Conservation (phyloP, 2,888 invertebrate species). For the Athalia rosae region DNA sequence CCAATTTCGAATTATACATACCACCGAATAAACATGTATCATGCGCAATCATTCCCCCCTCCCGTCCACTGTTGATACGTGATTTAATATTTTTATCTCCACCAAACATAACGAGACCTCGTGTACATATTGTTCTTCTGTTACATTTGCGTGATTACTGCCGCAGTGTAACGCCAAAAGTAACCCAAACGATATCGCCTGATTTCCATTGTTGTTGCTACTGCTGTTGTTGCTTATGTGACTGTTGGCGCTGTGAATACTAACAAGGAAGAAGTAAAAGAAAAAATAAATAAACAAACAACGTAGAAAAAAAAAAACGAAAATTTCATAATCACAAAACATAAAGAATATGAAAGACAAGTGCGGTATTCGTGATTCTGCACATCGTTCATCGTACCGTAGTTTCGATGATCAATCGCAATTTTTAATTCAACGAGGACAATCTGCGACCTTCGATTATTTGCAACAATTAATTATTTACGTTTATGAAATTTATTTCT, state of each 20-base stretch:
- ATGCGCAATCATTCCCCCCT: background rate
- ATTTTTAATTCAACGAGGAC: slow-evolving; percentile 22
- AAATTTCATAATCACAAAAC: background rate
- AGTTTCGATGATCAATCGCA: slow-evolving; percentile 16
- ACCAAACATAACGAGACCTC: background rate
- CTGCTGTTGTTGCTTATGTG: slow-evolving; percentile 28
- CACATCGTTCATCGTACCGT: no score
- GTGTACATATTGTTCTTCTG: background rate
- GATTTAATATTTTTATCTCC: no score
- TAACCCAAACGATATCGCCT: slow-evolving; percentile 21
- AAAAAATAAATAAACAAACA: background rate
- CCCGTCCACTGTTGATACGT: background rate
- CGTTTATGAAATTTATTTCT: background rate
- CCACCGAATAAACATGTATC: no score
- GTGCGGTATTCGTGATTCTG: no score
- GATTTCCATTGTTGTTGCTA: background rate
- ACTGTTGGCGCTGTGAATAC: slow-evolving; percentile 6
- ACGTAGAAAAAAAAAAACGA: background rate
- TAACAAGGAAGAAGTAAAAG: slow-evolving; percentile 6
- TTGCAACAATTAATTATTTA: no score
- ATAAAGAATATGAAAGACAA: no score
- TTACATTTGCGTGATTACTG: background rate
- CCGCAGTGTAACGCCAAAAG: slow-evolving; percentile 33
- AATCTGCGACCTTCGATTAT: background rate
- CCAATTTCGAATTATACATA: no score